These are phyloP conservation scores for Chydorus sphaericus DNA, from an alignment of 2,888 invertebrate genomes.

Conservation along the genomic window DNA sequence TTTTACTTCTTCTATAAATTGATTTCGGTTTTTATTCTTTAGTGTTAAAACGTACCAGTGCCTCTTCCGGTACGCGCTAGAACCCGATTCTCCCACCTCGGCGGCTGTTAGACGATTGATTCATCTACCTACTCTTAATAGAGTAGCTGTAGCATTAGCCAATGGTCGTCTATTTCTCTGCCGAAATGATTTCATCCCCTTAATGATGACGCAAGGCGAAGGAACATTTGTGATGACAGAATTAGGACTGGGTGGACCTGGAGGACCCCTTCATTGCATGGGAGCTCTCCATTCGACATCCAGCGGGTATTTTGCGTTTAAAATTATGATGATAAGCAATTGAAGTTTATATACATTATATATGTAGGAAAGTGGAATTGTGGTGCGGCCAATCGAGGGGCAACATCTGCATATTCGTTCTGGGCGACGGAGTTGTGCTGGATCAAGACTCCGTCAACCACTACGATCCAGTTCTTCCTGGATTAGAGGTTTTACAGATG, in stretches of 20 bases:
- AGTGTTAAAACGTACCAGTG: slow-evolving; percentile 37
- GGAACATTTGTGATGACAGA: slow-evolving; percentile 64
- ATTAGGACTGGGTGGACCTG: slow-evolving; percentile 34
- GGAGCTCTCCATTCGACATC: slow-evolving; percentile 35
- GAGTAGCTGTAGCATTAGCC: slow-evolving; percentile 66
- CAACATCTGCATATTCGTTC: slow-evolving; percentile 58
- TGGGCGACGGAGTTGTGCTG: slow-evolving; percentile 53
- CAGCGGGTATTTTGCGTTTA: slow-evolving; percentile 17
- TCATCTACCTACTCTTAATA: slow-evolving; percentile 45
- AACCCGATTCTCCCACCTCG: slow-evolving; percentile 45
- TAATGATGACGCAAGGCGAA: slow-evolving; percentile 47
- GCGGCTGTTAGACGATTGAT: slow-evolving; percentile 49
- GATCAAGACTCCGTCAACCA: slow-evolving; percentile 55
- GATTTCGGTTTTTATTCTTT: neutral
- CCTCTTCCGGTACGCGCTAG: slow-evolving; percentile 49
- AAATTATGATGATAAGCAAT: neutral
- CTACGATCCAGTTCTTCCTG: slow-evolving; percentile 38
- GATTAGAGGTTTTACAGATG: slow-evolving; percentile 52
- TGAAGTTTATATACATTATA: slow-evolving; percentile 7
- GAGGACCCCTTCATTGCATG: slow-evolving; percentile 45
- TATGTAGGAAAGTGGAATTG: slow-evolving; percentile 38
- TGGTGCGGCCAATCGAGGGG: slow-evolving; percentile 82
- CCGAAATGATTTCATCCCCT: slow-evolving; percentile 42
- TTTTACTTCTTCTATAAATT: neutral
- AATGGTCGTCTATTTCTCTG: slow-evolving; percentile 64